Base-by-base conservation (phyloP, 2,797 vertebrate genomes). In the Pseudochromis fuscus region DNA sequence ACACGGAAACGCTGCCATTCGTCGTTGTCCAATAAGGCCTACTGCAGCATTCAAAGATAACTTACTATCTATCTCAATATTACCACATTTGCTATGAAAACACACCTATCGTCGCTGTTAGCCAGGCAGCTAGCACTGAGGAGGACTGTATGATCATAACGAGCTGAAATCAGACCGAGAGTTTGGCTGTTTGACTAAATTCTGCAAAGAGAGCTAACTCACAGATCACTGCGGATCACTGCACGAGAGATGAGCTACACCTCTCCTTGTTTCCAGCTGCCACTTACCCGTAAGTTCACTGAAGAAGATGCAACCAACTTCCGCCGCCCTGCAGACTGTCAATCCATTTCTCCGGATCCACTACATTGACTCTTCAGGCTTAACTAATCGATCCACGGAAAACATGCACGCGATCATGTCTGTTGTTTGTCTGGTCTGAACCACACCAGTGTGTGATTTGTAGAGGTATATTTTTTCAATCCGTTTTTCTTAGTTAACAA, bases 251-350 rank as follows among this genome's bases (percentile, higher is more conserved):
- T 2, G n/a, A n/a, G 4, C 1, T 7, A 13, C 19, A 9, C 15
- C 23, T 42, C 5, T 4, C 13, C 11, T 42, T 27, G 12, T 64
- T 68, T 51, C 70, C 16, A 67, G 15, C 8, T 2, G 25, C 12
- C 9, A 75, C 87, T 88, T 66, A 92, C 90, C 85, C 68, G 80
- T 79, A 68, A 74, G 71, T 87, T 87, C 58, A 73, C 18, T 71
- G 82, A 76, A 75, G 73, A 63, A 48, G 79, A 77, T 79, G 51
- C 67, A 44, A 49, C 18, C 40, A 85, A 89, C 82, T 91, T 91
- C 88, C 81, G 70, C 50, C 67, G 46, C 31, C 77, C 77, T 70
- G 75, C 70, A 72, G 72, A 73, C 62, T 78, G 81, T 79, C 79
- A 81, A 90, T 90, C 84, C 38, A 13, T 24, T 8, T 21, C 7